phyloP scores from a whole-genome alignment of 53 echinoderm and acorn worm species.

The Paelopatides confundens region DNA sequence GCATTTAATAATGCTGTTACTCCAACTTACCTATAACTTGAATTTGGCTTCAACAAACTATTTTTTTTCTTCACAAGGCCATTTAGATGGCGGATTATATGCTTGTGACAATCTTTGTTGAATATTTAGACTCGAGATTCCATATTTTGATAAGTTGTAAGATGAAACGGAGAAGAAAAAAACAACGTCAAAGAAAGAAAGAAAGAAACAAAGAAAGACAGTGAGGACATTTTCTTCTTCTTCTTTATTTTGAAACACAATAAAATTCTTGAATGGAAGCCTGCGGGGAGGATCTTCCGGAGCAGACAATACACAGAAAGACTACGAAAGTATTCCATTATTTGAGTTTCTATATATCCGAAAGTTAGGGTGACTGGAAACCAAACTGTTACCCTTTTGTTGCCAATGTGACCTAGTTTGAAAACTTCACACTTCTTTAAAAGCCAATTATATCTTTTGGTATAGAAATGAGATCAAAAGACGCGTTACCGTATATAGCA shows the following conservation, averaged over 20 bases:
- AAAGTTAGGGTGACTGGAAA: not conserved
- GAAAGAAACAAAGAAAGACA: not conserved
- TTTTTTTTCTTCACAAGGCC: too few relatives aligned
- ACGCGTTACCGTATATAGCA: too few relatives aligned
- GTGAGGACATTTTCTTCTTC: not conserved
- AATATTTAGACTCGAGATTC: too few relatives aligned
- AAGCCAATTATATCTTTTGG: not conserved
- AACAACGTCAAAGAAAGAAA: too few relatives aligned
- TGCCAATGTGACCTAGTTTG: not conserved
- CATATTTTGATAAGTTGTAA: too few relatives aligned
- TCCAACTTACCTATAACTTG: too few relatives aligned
- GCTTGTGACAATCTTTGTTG: too few relatives aligned
- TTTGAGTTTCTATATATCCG: not conserved
- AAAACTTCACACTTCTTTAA: not conserved
- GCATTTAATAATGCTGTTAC: too few relatives aligned
- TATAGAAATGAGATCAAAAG: too few relatives aligned
- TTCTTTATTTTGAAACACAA: not conserved
- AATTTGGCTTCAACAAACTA: too few relatives aligned
- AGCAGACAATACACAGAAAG: not conserved
- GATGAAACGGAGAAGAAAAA: too few relatives aligned
- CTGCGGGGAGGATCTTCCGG: not conserved
- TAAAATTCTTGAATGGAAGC: not conserved
- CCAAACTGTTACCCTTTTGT: constrained; percentile 3
- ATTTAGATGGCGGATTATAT: too few relatives aligned
- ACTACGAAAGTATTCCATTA: not conserved